Conservation (phyloP, 2,113 vertebrate species). For the Actenoides hombroni region DNA sequence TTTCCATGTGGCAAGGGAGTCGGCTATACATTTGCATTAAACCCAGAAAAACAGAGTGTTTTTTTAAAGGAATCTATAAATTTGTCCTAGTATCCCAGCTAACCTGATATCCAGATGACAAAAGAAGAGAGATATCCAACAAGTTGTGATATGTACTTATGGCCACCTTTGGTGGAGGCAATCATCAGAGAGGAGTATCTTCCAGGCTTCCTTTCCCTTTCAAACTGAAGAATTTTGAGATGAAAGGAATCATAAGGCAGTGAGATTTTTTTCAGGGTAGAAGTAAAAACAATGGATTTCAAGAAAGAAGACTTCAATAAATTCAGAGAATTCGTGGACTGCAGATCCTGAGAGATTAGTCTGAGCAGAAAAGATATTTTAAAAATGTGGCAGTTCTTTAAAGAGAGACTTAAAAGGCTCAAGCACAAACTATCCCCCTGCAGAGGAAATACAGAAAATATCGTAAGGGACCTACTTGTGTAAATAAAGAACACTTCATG, state of each 20-base stretch:
- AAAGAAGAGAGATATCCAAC: background rate
- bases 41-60: background rate
- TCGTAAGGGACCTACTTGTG: background rate
- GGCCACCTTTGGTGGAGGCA: background rate
- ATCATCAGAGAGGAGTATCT: background rate
- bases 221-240: background rate
- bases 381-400: background rate
- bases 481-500: constrained; percentile 14
- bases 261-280: background rate
- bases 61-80: background rate
- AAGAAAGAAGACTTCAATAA: background rate
- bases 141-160: background rate
- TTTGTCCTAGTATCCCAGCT: background rate
- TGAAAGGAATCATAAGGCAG: background rate
- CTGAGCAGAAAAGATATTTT: background rate
- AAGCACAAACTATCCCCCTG: background rate
- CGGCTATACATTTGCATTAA: background rate
- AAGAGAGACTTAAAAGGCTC: background rate
- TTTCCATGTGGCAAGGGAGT: background rate
- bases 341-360: background rate
- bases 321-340: background rate
- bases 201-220: background rate
- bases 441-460: constrained; percentile 25
- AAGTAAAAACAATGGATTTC: background rate
- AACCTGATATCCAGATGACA: background rate